These are phyloP conservation scores for Streblospio benedicti DNA, from an alignment of 1,140 invertebrate genomes.

Conservation along the genomic window DNA sequence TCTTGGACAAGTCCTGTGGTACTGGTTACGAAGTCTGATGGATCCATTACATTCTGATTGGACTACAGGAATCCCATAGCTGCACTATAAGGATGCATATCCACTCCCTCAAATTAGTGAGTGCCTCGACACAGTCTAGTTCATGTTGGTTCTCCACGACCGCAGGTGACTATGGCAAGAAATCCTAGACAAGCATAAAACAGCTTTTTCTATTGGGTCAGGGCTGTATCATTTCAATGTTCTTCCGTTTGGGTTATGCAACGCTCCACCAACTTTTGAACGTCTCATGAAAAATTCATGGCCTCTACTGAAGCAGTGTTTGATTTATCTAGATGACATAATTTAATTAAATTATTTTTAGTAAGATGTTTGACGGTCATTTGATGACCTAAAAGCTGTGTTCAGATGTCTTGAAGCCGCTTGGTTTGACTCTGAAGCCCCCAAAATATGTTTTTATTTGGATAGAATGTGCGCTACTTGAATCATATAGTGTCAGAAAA, in stretches of 20 bases:
- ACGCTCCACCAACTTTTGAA: constrained; percentile 26
- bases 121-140: constrained; percentile 15
- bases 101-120: constrained; percentile 31
- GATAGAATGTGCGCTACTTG: constrained; percentile 15
- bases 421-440: constrained; percentile 19
- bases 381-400: constrained; percentile 15
- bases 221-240: constrained; percentile 23
- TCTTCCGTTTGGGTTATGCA: constrained; percentile 29
- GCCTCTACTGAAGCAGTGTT: constrained; percentile 9
- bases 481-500: constrained; percentile 17
- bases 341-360: constrained; percentile 17
- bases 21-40: constrained; percentile 26
- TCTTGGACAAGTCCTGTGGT: constrained; percentile 33
- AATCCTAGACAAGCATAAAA: constrained; percentile 37
- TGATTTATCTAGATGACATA: constrained; percentile 28
- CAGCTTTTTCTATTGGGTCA: constrained; percentile 25
- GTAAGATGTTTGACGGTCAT: constrained; percentile 14
- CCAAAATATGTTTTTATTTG: constrained; percentile 21
- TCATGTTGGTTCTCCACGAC: constrained; percentile 23
- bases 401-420: constrained; percentile 19
- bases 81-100: constrained; percentile 22
- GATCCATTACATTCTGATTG: constrained; percentile 24
- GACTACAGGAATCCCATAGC: constrained; percentile 29
- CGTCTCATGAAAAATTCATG: constrained; percentile 25
- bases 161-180: constrained; percentile 41